These are phyloP conservation scores for Tapirus indicus DNA, from an alignment of 2,797 vertebrate genomes.

Conservation along the genomic window DNA sequence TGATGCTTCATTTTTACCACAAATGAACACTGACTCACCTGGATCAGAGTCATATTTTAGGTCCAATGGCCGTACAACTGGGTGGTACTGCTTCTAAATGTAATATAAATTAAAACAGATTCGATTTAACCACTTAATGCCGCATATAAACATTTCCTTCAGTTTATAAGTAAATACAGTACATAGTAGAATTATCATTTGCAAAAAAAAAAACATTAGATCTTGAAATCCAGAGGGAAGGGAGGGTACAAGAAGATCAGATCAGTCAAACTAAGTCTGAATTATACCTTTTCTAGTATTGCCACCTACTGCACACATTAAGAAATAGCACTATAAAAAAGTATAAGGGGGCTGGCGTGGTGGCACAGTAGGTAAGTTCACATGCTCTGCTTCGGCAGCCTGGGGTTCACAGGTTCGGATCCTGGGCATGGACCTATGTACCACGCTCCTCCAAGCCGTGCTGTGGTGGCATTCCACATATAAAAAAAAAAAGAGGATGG, in stretches of 20 bases:
- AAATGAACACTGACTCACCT: conserved; percentile 87
- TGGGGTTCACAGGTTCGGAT: too few species aligned
- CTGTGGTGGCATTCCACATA: too few species aligned
- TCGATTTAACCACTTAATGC: not conserved
- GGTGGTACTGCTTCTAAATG: conserved; percentile 91
- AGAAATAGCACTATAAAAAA: conserved; percentile 34
- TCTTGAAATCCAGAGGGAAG: not conserved
- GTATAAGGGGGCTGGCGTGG: too few species aligned
- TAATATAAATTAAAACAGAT: conserved; percentile 48
- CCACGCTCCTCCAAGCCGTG: too few species aligned
- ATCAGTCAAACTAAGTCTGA: not conserved
- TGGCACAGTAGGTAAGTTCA: too few species aligned
- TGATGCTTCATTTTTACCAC: not conserved
- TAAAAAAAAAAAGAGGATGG: too few species aligned
- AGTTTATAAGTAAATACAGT: not conserved
- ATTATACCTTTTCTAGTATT: conserved; percentile 34
- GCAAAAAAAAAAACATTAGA: not conserved
- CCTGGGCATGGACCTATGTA: too few species aligned
- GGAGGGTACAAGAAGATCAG: not conserved
- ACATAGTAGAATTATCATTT: not conserved
- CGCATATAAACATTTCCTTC: not conserved
- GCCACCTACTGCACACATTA: conserved; percentile 52
- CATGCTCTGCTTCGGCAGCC: too few species aligned
- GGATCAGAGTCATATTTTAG: conserved; percentile 86
- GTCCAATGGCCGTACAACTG: conserved; percentile 87